phyloP scores from a whole-genome alignment of 30 jellyfish, hydroid and myxozoan species.

The Hydractinia symbiolongicarpus region DNA sequence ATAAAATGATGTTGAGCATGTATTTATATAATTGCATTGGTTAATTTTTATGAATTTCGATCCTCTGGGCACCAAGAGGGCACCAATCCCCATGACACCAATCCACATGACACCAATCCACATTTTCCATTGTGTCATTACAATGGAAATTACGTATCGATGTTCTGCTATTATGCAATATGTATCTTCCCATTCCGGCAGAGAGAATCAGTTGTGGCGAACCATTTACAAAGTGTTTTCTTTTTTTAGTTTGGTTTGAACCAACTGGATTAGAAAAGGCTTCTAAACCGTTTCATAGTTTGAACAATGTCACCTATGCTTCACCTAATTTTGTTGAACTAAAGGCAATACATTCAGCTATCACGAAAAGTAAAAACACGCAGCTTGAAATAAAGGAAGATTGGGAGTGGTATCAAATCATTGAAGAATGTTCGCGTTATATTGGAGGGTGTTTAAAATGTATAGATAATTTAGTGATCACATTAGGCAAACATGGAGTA shows the following conservation, averaged over 20 bases:
- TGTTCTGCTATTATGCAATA: background rate
- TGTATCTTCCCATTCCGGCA: background rate
- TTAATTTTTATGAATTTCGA: too few species aligned
- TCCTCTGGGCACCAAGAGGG: too few species aligned
- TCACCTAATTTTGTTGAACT: slow-evolving; percentile 68
- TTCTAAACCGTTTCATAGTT: slow-evolving; percentile 43
- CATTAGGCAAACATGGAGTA: slow-evolving; percentile 72
- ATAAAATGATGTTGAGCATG: too few species aligned
- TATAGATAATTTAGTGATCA: slow-evolving; percentile 33
- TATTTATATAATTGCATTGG: too few species aligned
- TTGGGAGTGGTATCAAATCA: slow-evolving; percentile 32
- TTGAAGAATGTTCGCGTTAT: slow-evolving; percentile 32
- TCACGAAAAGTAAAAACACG: slow-evolving; percentile 23
- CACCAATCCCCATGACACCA: too few species aligned
- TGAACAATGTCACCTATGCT: slow-evolving; percentile 31
- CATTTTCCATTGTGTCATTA: too few species aligned
- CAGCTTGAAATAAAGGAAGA: slow-evolving; percentile 30
- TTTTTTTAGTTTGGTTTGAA: slow-evolving; percentile 65
- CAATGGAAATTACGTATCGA: too few species aligned
- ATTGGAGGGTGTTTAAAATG: slow-evolving; percentile 21
- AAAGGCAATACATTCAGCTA: slow-evolving; percentile 41
- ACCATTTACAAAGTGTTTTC: background rate
- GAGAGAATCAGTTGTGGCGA: background rate
- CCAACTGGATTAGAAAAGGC: slow-evolving; percentile 77
- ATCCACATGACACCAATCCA: too few species aligned